Evolutionary conservation across 2,888 invertebrate genomes (phyloP).

Genomic region (Helleia helle): DNA sequence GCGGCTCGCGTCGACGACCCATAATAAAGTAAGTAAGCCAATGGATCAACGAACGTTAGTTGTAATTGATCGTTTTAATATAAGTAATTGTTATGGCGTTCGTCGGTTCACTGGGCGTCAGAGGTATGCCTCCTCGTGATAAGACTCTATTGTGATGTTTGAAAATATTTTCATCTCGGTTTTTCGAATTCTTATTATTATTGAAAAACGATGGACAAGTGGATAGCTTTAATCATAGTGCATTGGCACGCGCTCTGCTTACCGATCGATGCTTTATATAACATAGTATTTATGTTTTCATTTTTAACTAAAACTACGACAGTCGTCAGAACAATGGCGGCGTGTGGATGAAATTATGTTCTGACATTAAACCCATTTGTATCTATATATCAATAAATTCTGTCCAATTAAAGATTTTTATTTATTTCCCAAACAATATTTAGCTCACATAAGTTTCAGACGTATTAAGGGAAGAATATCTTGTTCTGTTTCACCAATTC

Average conservation of each 20-base stretch:
- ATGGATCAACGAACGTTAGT: constrained; percentile 24
- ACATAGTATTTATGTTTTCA: constrained; percentile 71
- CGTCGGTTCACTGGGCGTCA: constrained; percentile 26
- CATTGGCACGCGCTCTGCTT: constrained; percentile 25
- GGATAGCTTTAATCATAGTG: constrained; percentile 44
- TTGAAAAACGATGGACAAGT: constrained; percentile 33
- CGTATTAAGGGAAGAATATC: neutral
- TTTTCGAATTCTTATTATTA: constrained; percentile 33
- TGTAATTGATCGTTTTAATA: constrained; percentile 10
- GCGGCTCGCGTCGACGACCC: constrained; percentile 7
- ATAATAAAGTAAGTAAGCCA: constrained; percentile 11
- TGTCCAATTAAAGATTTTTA: constrained; percentile 54
- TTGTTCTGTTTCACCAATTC: neutral
- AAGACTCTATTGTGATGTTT: constrained; percentile 45
- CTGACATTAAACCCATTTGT: constrained; percentile 51
- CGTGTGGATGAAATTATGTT: constrained; percentile 26
- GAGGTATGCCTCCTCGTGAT: constrained; percentile 9
- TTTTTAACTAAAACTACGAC: constrained; percentile 40
- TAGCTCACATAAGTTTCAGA: constrained; percentile 18
- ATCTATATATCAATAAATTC: constrained; percentile 67
- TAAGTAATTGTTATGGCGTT: constrained; percentile 17
- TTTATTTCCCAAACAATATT: neutral
- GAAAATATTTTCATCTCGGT: constrained; percentile 34
- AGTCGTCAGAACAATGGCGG: constrained; percentile 10
- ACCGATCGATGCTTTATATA: constrained; percentile 48